Conservation (phyloP, 2,797 vertebrate species). For the Myiotriccus ornatus region DNA sequence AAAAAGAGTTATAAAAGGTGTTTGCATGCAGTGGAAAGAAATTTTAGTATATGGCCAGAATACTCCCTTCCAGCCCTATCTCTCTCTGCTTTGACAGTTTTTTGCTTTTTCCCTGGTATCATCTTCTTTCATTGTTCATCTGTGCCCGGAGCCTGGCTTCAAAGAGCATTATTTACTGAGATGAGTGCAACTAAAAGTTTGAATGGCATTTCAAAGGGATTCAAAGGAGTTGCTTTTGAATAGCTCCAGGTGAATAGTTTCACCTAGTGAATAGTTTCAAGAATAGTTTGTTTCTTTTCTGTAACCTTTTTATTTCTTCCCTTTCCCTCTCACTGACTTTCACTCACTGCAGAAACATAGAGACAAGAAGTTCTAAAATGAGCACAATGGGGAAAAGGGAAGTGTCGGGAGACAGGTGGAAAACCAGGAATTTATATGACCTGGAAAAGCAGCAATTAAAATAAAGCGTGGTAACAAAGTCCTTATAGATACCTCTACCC, state of each 20-base stretch:
- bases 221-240: background rate
- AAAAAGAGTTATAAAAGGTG: background rate
- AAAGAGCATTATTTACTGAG: constrained; percentile 24
- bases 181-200: background rate
- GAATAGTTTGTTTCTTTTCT: background rate
- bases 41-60: background rate
- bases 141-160: background rate
- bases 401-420: background rate
- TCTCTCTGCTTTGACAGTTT: background rate
- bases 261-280: background rate
- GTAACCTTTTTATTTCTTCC: background rate
- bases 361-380: background rate
- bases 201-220: constrained; percentile 28
- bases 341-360: background rate
- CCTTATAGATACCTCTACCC: background rate
- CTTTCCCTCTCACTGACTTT: background rate
- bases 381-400: background rate
- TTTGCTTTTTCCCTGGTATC: background rate
- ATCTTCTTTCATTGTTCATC: background rate
- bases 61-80: background rate
- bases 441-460: background rate
- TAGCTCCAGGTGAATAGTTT: constrained; percentile 19
- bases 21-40: background rate
- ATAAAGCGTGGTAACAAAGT: background rate
- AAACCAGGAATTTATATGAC: background rate